Evolutionary conservation across 2,888 invertebrate genomes (phyloP).

Genomic region (Temnothorax ravouxi): DNA sequence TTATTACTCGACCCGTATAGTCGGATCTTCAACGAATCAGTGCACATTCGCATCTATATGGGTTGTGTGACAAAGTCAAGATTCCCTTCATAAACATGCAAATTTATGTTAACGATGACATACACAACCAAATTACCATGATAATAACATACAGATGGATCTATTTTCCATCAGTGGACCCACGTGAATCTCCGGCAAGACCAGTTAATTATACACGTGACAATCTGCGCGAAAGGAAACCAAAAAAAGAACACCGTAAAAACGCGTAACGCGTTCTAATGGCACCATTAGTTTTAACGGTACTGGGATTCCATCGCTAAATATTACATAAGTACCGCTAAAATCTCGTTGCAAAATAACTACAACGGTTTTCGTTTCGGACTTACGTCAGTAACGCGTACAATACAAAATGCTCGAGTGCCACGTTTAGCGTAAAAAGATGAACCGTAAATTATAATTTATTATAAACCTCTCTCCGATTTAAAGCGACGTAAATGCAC

Average conservation of each 20-base stretch:
- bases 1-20: slow-evolving; percentile 6
- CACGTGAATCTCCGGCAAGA: neutral
- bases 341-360: neutral
- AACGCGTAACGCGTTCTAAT: neutral
- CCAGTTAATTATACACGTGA: slow-evolving; percentile 19
- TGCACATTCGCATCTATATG: slow-evolving; percentile 16
- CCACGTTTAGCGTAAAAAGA: neutral
- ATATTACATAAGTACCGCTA: neutral
- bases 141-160: slow-evolving; percentile 46
- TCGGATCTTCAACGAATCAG: slow-evolving; percentile 23
- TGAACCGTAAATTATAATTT: neutral
- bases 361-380: neutral
- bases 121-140: slow-evolving; percentile 40
- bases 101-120: slow-evolving; percentile 46
- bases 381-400: neutral
- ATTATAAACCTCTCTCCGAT: neutral
- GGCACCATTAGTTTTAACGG: neutral
- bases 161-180: neutral
- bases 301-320: neutral
- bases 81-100: slow-evolving; percentile 33
- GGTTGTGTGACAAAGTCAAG: slow-evolving; percentile 19
- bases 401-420: neutral
- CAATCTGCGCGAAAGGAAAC: neutral
- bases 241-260: neutral
- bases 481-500: neutral